Percentiles rank a stretch among this genome's conserved stretches.
These are phyloP conservation scores for Phanerotoma sp. DNA, from an alignment of 2,888 invertebrate species.

Conservation along the genomic window DNA sequence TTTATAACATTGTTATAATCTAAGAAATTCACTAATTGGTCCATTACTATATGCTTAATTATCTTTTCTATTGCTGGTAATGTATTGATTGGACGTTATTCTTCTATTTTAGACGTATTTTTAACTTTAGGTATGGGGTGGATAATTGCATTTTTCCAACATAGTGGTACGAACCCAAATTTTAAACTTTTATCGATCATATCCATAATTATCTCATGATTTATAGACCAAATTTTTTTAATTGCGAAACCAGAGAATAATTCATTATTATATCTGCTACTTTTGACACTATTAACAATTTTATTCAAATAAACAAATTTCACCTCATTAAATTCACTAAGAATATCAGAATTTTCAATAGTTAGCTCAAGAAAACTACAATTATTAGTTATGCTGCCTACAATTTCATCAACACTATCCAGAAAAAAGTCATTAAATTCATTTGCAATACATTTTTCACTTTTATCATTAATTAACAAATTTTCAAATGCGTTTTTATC, in stretches of 20 bases:
- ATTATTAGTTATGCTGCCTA: background rate
- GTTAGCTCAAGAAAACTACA: background rate
- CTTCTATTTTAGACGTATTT: constrained; percentile 11
- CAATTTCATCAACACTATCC: constrained; percentile 3
- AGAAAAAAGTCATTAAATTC: background rate
- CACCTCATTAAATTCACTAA: too few species aligned
- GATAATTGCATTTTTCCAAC: constrained; percentile 12
- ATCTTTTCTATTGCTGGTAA: constrained; percentile 15
- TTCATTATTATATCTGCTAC: too few species aligned
- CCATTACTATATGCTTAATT: too few species aligned
- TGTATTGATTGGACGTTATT: constrained; percentile 19
- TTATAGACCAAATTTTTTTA: too few species aligned
- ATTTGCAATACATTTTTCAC: background rate
- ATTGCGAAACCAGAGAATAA: too few species aligned
- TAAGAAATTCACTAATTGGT: constrained; percentile 7
- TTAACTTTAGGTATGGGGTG: constrained; percentile 16
- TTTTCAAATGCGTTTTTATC: background rate
- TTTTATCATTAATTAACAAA: background rate
- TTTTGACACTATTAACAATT: too few species aligned
- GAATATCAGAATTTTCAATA: too few species aligned
- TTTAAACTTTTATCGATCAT: background rate
- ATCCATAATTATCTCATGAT: background rate
- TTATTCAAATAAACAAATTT: too few species aligned
- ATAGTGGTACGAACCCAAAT: too few species aligned
- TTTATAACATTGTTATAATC: constrained; percentile 13